Conservation (phyloP, 2,113 vertebrate species). For the Sebastes fasciatus region DNA sequence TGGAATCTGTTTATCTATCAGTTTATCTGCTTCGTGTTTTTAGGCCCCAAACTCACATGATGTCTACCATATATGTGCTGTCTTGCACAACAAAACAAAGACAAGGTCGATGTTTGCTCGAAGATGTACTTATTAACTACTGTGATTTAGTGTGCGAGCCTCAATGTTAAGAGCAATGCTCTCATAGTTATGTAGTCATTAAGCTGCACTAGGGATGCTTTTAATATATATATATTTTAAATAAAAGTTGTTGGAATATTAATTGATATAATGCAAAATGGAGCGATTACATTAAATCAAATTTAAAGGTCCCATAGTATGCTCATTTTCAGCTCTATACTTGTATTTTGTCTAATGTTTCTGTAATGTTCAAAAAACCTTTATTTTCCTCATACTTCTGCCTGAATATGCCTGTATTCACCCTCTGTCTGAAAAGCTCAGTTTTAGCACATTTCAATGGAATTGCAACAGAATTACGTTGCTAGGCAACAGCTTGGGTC, state of each 20-base stretch:
- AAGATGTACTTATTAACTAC: neutral
- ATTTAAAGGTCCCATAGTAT: too few species aligned
- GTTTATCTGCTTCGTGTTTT: conserved; percentile 1
- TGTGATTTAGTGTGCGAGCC: neutral
- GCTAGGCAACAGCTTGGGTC: too few species aligned
- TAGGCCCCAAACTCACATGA: neutral
- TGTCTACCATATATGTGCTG: neutral
- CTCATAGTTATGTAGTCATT: neutral
- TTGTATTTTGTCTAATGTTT: too few species aligned
- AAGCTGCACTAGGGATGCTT: neutral
- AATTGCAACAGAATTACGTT: too few species aligned
- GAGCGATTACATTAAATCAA: neutral
- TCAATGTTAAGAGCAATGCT: neutral
- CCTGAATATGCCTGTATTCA: too few species aligned
- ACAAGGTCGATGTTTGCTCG: neutral
- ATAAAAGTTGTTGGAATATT: neutral
- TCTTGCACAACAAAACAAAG: conserved; percentile 13
- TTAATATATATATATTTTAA: neutral
- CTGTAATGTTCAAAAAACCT: too few species aligned
- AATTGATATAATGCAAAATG: neutral
- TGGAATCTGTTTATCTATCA: conserved; percentile 12
- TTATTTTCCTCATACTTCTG: too few species aligned
- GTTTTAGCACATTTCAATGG: too few species aligned
- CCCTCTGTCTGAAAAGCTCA: too few species aligned
- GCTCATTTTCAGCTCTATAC: too few species aligned